Evolutionary conservation across 2,113 vertebrate species (phyloP).

Genomic region (Setophaga kirtlandii): DNA sequence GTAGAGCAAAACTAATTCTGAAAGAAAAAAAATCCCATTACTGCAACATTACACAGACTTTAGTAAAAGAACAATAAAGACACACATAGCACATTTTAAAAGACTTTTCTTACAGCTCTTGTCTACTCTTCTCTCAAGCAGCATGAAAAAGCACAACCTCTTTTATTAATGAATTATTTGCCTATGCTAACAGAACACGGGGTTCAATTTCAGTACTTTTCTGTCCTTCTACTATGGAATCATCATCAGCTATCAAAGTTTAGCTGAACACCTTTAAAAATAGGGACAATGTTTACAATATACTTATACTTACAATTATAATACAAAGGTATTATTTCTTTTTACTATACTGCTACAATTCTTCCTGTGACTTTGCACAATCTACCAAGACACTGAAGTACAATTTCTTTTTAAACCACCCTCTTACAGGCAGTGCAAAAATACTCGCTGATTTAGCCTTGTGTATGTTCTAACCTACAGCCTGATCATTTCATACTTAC

Average conservation of each 20-base stretch:
- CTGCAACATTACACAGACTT: background rate
- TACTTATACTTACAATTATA: background rate
- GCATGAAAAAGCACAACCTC: background rate
- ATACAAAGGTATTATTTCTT: background rate
- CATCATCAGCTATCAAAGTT: background rate
- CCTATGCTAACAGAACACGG: background rate
- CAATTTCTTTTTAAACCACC: background rate
- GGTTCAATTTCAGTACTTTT: background rate
- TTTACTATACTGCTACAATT: background rate
- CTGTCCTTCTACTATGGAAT: background rate
- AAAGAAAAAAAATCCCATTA: background rate
- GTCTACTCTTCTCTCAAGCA: background rate
- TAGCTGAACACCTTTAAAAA: background rate
- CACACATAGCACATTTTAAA: accelerated
- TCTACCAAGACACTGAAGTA: background rate
- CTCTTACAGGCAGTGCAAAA: background rate
- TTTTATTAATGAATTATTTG: background rate
- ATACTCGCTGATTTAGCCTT: background rate
- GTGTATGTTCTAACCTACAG: background rate
- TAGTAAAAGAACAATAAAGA: background rate
- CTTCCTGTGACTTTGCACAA: background rate
- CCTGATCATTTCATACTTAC: background rate
- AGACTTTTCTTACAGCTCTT: background rate
- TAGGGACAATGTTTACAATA: background rate
- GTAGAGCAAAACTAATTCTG: background rate